These are phyloP conservation scores for Nycticryphes semicollaris DNA, from an alignment of 2,113 vertebrate genomes.

Conservation along the genomic window DNA sequence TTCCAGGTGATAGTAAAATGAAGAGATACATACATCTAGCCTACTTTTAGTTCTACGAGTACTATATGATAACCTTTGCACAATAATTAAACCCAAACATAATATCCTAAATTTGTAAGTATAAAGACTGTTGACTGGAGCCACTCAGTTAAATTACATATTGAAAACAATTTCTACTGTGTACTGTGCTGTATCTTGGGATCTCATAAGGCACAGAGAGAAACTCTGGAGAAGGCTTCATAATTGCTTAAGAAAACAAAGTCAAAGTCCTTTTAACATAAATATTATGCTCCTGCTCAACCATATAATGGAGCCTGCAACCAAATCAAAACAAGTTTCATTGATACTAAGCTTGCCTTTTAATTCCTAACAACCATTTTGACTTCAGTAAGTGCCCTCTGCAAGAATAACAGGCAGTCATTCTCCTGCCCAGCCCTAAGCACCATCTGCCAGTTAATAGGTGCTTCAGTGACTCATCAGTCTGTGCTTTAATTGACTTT, in stretches of 20 bases:
- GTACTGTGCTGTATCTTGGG: background rate
- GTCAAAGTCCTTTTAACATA: background rate
- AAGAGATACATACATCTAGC: background rate
- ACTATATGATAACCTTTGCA: too few species aligned
- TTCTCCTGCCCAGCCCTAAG: background rate
- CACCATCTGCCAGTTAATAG: slow-evolving; percentile 55
- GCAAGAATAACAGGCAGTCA: background rate
- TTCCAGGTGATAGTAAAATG: background rate
- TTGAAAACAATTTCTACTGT: background rate
- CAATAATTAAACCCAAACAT: background rate
- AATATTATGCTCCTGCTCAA: background rate
- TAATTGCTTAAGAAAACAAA: background rate
- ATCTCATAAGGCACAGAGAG: background rate
- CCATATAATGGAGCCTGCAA: background rate
- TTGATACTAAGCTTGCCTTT: background rate
- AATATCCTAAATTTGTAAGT: background rate
- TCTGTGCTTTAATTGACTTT: background rate
- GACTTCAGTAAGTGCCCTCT: background rate
- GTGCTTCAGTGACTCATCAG: slow-evolving; percentile 44
- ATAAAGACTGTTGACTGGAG: background rate
- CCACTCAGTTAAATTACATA: background rate
- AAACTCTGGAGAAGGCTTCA: background rate
- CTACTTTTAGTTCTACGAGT: background rate
- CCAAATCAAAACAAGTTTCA: background rate
- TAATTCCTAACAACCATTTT: background rate